Base-by-base conservation (phyloP, 2,113 vertebrate species). In the Aegotheles bennettii region DNA sequence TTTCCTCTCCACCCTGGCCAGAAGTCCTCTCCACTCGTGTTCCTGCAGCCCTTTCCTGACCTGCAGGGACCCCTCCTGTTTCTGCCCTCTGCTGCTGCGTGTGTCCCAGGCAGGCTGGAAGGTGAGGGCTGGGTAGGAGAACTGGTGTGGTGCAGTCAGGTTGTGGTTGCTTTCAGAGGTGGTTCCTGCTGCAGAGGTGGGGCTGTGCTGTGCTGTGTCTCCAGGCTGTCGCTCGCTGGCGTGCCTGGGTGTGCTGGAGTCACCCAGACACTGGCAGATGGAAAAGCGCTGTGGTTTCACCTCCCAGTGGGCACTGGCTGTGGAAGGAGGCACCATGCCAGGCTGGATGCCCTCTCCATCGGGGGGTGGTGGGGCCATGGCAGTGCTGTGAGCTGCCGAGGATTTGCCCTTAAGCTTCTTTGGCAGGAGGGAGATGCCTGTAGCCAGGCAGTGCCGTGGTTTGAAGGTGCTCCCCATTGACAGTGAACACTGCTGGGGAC, bases 301-400 rank as follows among this genome's bases (percentile, higher is more conserved):
- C 45, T 90, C 20, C 59, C 35, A 35, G 7, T 48, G 17, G 28
- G 7, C 35, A 2, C 35, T 65, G 36, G 35, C 40, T 60, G 47
- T 70, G 36, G 36, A 17, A 0, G 0, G 60, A 35, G 5, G 15
- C 2, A 0, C 33, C 8, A 6, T 11, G 10, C 56, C 47, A 47
- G 64, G 61, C 57, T 63, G n/a, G 42, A 57, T 38, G 13, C 17
- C 20, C 23, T 9, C 3, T 13, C 26, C 8, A 10, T 61, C n/a
- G 2, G 18, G 25, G 20, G 8, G 6, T 50, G 67, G 36, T 1
- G 6, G 47, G 45, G 29, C 57, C 0, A 1, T 0, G 4, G 28
- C 42, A 57, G 53, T 19, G 14, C 29, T 61, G 21, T 14, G 29
- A 0, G 3, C 35, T 78, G 14, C 48, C 75, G 12, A n/a, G 40